Base-by-base conservation (phyloP, 2,113 vertebrate species). In the Nycticorax nycticorax region DNA sequence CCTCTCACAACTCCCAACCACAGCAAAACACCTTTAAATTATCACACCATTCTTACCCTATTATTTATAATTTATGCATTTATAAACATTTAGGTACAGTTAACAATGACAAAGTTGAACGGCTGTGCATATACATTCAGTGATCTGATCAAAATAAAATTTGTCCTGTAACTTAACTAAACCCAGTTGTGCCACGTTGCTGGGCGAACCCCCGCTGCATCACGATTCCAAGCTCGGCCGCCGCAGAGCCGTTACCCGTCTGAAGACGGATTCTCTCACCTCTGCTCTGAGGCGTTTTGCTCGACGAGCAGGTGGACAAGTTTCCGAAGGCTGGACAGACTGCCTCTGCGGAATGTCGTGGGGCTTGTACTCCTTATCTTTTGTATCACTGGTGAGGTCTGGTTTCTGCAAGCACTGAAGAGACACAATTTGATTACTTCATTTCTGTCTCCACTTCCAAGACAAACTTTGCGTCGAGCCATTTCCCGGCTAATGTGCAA, bases 261-360 rank as follows among this genome's bases (percentile, higher is more conserved):
- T 2, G 11, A 23, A 68, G 33, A 17, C 33, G 16, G 32, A 7
- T 32, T 30, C 14, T 26, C 98, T 85, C 94, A 99, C 99, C 99
- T 99, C 99, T 4, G 98, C 95, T 93, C 98, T 98, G 96, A 99
- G 99, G 79, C 99, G 99, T 53, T 99, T 99, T 26, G 98, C 99
- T 71, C 99, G 96, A 47, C 99, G 98, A 22, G 99, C 98, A 4
- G 97, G 98, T 12, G 98, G 98, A 66, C 98, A 98, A 0, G 88
- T 97, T 77, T 99, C 98, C 0, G 95, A 94, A 1, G 93, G 98
- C 33, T 97, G 98, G 19, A 98, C 96, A 14, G 98, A 98, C 68
- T 98, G 98, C 86, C 98, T 98, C 97, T 98, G 99, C 2, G 98
- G 97, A 92, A 98, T 99, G 53, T 99, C 99, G 8, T 99, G 98